These are phyloP conservation scores for Phalloptychus januarius DNA, from an alignment of 2,797 vertebrate species.

Conservation along the genomic window DNA sequence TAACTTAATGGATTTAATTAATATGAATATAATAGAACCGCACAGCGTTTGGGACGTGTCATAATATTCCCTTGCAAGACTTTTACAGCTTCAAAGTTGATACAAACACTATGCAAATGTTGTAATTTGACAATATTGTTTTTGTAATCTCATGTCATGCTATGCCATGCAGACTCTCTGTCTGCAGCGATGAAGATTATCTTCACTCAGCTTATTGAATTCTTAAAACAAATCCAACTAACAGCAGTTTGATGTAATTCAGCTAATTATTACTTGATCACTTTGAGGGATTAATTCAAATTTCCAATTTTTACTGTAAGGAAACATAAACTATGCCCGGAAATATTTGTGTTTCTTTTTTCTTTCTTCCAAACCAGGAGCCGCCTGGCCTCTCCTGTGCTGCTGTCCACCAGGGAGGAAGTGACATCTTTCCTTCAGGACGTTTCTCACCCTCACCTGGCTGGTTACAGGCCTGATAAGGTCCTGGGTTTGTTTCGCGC, in stretches of 20 bases:
- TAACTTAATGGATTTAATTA: too few relatives aligned
- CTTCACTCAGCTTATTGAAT: not conserved
- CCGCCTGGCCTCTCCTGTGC: constrained; percentile 72
- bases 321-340: not conserved
- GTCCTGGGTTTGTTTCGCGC: constrained; percentile 86
- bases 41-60: not conserved
- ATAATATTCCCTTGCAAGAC: not conserved
- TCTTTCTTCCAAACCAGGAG: constrained; percentile 65
- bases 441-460: constrained; percentile 55
- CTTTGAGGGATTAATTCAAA: not conserved
- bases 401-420: constrained; percentile 80
- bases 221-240: not conserved
- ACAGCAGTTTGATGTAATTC: not conserved
- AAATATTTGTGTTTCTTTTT: not conserved
- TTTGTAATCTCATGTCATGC: not conserved
- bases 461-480: constrained; percentile 45
- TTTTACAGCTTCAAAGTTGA: not conserved
- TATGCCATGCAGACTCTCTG: not conserved
- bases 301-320: not conserved
- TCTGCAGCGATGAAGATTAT: not conserved
- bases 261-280: not conserved
- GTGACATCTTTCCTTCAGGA: constrained; percentile 85
- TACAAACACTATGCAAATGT: not conserved
- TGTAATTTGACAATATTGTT: not conserved
- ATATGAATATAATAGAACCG: too few relatives aligned